A percentile compares a stretch with the other conserved stretches of the same genome.
These are phyloP conservation scores for Piscicola geometra DNA, from an alignment of 2,888 invertebrate species.

Conservation along the genomic window DNA sequence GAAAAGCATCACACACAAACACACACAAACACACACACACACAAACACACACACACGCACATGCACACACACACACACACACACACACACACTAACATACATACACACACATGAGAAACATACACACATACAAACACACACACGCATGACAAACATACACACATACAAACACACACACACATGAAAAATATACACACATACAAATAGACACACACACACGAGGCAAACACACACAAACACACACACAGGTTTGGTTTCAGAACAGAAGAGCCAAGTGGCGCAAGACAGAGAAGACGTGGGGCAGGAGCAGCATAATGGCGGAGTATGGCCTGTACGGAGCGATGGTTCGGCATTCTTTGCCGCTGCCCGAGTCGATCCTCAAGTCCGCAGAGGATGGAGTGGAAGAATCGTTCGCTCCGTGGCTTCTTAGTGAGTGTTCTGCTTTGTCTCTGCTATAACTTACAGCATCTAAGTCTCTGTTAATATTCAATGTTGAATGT, in stretches of 20 bases:
- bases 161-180: slow-evolving; percentile 25
- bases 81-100: neutral
- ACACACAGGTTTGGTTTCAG: slow-evolving; percentile 91
- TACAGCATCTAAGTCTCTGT: too few relatives aligned
- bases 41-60: slow-evolving; percentile 20
- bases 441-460: too few relatives aligned
- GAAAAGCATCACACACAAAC: neutral
- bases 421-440: slow-evolving; percentile 98
- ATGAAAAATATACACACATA: neutral
- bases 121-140: slow-evolving; percentile 15
- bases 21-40: slow-evolving; percentile 24
- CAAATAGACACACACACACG: neutral
- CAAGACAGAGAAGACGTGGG: slow-evolving; percentile 99
- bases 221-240: neutral
- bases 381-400: slow-evolving; percentile 78
- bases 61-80: slow-evolving; percentile 20
- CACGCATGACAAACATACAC: too few relatives aligned
- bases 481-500: too few relatives aligned
- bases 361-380: slow-evolving; percentile 94
- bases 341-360: slow-evolving; percentile 97
- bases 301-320: slow-evolving; percentile 97
- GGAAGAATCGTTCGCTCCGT: slow-evolving; percentile 80
- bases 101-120: neutral
- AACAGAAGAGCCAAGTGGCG: slow-evolving; percentile 98
- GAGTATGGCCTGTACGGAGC: slow-evolving; percentile 99